Conservation (phyloP, 2,888 invertebrate species). For the Morpho achilles region DNA sequence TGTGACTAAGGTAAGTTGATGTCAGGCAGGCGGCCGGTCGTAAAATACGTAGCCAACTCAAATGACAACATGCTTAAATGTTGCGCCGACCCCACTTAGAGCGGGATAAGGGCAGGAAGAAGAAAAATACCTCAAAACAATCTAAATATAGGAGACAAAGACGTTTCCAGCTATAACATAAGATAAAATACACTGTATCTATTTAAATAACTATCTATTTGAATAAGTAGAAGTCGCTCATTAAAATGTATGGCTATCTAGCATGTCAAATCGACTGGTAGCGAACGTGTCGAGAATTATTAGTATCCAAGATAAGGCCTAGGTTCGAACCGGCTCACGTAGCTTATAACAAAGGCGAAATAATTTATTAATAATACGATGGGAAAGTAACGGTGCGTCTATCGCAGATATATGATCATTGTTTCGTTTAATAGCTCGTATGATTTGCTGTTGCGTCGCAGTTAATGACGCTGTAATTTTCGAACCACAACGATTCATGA, state of each 20-base stretch:
- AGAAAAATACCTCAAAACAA: no score
- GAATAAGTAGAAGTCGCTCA: constrained; percentile 3
- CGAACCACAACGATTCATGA: no score
- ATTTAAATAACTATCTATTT: background rate
- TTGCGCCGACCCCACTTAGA: no score
- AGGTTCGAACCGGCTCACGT: constrained; percentile 50
- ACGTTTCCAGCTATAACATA: background rate
- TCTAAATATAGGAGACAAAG: background rate
- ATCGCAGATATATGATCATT: constrained; percentile 1
- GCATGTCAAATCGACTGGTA: constrained; percentile 43
- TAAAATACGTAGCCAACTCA: no score
- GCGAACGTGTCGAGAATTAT: constrained; percentile 52
- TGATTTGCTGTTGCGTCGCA: no score
- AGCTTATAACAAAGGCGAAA: constrained; percentile 36
- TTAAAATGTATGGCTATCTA: constrained; percentile 38
- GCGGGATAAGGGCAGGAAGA: no score
- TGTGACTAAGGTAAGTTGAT: no score
- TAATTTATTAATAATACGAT: constrained; percentile 28
- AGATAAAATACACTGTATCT: background rate
- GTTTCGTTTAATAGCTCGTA: background rate
- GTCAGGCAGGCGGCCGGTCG: no score
- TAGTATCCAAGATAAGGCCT: constrained; percentile 30
- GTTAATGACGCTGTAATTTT: no score
- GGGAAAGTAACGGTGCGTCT: constrained; percentile 26
- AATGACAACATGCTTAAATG: no score